phyloP scores from a whole-genome alignment of 2,888 invertebrate genomes.

The Cyclophora punctaria region DNA sequence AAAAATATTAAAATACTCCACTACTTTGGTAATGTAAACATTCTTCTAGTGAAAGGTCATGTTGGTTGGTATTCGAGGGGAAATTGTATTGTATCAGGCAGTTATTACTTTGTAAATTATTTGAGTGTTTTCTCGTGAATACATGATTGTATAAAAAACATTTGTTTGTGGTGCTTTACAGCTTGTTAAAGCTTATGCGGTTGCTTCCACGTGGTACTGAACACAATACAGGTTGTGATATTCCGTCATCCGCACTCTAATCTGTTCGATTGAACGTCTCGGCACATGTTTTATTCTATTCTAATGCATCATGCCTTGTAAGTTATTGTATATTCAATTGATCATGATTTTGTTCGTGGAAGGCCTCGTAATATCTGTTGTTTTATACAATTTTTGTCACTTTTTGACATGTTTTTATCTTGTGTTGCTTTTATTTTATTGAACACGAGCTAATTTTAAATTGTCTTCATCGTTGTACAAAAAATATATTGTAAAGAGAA shows the following conservation, averaged over 20 bases:
- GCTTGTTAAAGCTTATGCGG: no score
- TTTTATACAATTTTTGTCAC: conserved; percentile 46
- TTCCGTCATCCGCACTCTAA: background rate
- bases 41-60: no score
- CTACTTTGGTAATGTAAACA: no score
- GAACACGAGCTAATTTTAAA: conserved; percentile 47
- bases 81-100: no score
- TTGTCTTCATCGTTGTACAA: conserved; percentile 58
- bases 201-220: no score
- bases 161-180: no score
- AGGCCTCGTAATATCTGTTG: conserved; percentile 23
- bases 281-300: background rate
- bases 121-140: no score
- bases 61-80: no score
- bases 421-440: conserved; percentile 68
- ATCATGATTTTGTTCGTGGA: conserved; percentile 27
- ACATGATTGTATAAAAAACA: no score
- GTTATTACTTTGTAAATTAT: no score
- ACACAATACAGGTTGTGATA: background rate
- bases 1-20: no score
- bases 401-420: conserved; percentile 45
- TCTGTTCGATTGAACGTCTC: background rate
- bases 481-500: conserved; percentile 63
- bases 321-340: conserved; percentile 22
- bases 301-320: conserved; percentile 5